A percentile compares a stretch with the other conserved stretches of the same genome.
Conservation (phyloP, 2,888 invertebrate genomes). For the Ophonus ardosiacus region DNA sequence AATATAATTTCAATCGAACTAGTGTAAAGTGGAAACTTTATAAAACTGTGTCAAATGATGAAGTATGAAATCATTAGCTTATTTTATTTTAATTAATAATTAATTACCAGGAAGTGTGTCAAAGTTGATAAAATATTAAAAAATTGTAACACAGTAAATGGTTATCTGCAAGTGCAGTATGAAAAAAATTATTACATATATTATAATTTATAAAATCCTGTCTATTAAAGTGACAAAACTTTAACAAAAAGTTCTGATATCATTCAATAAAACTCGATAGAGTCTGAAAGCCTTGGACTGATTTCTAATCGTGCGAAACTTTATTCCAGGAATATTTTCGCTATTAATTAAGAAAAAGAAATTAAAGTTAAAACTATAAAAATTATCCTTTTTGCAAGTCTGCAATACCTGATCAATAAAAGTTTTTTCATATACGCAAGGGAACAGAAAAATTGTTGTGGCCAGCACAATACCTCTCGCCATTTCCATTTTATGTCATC, state of each 20-base stretch:
- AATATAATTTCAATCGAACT: neutral
- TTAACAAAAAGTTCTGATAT: slow-evolving; percentile 18
- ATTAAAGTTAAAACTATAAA: too few species aligned
- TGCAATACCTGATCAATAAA: too few species aligned
- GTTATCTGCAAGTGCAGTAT: slow-evolving; percentile 36
- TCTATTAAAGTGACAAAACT: slow-evolving; percentile 14
- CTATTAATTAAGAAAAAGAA: too few species aligned
- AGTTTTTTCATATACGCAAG: too few species aligned
- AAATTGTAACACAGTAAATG: slow-evolving; percentile 32
- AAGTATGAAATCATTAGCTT: slow-evolving; percentile 26
- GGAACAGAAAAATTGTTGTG: too few species aligned
- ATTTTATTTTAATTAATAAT: slow-evolving; percentile 37
- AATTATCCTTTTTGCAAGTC: too few species aligned
- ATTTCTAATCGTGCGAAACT: neutral
- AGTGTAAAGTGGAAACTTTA: neutral
- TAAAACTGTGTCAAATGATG: slow-evolving; percentile 36
- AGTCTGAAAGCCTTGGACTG: slow-evolving; percentile 24
- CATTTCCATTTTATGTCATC: too few species aligned
- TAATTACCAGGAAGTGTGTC: slow-evolving; percentile 57
- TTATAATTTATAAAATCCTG: slow-evolving; percentile 26
- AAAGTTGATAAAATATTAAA: slow-evolving; percentile 38
- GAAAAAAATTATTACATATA: slow-evolving; percentile 36
- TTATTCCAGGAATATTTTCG: neutral
- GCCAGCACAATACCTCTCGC: too few species aligned
- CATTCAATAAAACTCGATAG: slow-evolving; percentile 12